A percentile compares a stretch with the other conserved stretches of the same genome.
Conservation (phyloP, 2,797 vertebrate genomes). For the Eulemur rubriventer region DNA sequence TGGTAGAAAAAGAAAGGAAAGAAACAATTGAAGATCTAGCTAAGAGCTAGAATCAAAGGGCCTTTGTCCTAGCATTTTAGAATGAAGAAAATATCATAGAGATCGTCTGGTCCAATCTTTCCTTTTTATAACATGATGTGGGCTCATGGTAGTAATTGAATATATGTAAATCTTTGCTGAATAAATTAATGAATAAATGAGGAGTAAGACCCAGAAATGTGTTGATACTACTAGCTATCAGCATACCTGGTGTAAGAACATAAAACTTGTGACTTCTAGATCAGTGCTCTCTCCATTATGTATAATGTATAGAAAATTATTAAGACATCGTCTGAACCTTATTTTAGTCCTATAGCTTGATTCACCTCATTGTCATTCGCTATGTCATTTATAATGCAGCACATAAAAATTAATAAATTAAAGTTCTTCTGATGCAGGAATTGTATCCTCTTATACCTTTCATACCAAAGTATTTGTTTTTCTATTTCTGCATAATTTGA, state of each 20-base stretch:
- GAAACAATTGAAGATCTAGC: neutral
- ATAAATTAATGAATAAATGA: constrained; percentile 11
- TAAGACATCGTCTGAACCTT: neutral
- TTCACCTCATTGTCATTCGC: neutral
- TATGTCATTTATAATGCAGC: neutral
- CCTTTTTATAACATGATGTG: neutral
- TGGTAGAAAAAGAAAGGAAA: neutral
- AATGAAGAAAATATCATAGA: neutral
- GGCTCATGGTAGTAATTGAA: neutral
- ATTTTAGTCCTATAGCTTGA: neutral
- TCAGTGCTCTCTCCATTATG: neutral
- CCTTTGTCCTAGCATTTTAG: constrained; percentile 14
- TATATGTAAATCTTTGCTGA: constrained; percentile 19
- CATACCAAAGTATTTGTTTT: constrained; percentile 42
- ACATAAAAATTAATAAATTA: neutral
- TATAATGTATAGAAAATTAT: neutral
- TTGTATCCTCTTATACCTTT: neutral
- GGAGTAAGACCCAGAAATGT: neutral
- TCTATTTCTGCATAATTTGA: neutral
- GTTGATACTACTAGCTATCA: neutral
- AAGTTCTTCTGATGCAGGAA: neutral
- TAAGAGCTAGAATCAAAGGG: neutral
- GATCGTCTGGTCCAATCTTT: neutral
- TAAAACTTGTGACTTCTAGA: neutral
- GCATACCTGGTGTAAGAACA: neutral